Base-by-base conservation (phyloP, 2,888 invertebrate species). In the Acrobeloides nanus region DNA sequence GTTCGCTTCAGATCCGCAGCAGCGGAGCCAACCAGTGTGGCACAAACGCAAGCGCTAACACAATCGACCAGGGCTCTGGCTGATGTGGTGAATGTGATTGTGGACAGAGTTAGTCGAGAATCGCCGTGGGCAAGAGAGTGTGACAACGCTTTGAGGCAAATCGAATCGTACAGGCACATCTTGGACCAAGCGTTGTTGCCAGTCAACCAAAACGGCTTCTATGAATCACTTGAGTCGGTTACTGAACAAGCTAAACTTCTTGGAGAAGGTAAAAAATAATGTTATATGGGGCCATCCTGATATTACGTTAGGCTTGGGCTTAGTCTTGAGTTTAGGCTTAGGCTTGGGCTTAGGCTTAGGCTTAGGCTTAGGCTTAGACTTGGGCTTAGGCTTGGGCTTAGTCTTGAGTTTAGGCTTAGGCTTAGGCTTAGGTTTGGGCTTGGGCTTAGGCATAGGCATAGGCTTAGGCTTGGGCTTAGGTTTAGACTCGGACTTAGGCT, bases 91-190 rank as follows among this genome's bases (percentile, higher is more conserved):
- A 55, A 44, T 21, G 42, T 42, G n/a, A 46, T 61, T 24, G 56
- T 61, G 15, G 51, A 48, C 23, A 29, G 31, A 20, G 45, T 48
- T n/a, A 33, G 39, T 18, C 42, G 29, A 5, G 46, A 48, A 48
- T 25, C 89, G 0, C 92, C 93, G 0, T 90, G 93, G 0, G 90
- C 92, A 78, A 88, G 87, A 75, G 93, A 95, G 74, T 95, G 95
- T 76, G 89, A 89, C 74, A 90, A 87, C 61, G 92, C 93, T 1
- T 84, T 93, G 44, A 81, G 92, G 56, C 86, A 87, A 74, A 89
- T 95, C 50, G 85, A 78, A 74, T 84, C 86, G 47, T 82, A 87
- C 75, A 81, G 84, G 18, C 84, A 86, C 1, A 79, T 90, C 53
- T 79, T 95, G 39, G 83, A 85, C 72, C 88, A 90, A 17, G 82